Evolutionary conservation across 2,888 invertebrate genomes (phyloP), one percentile per base, ranked within the genome.

Genomic region (Gari tellinella): DNA sequence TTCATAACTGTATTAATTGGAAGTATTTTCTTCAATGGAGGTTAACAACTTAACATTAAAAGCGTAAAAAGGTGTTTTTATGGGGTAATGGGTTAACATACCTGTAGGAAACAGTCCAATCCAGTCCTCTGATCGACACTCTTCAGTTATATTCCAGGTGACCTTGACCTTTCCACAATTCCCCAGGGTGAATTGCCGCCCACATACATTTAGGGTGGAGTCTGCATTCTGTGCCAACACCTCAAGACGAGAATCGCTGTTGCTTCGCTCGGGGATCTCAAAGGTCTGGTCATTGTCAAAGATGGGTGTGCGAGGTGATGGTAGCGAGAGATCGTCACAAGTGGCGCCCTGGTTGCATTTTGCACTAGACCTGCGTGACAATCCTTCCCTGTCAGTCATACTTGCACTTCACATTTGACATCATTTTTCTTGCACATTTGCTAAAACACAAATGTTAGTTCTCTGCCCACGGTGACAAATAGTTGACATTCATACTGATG

Each of bases 51-150:
- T n/a, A n/a, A n/a, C n/a, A n/a, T n/a, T n/a, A n/a, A n/a, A n/a
- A n/a, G n/a, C n/a, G n/a, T n/a, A n/a, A n/a, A n/a, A n/a, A n/a
- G n/a, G n/a, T n/a, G n/a, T n/a, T n/a, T n/a, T n/a, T n/a, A n/a
- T n/a, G n/a, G n/a, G n/a, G n/a, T 40, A 14, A n/a, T n/a, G n/a
- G n/a, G n/a, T n/a, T n/a, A 10, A 51, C 80, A 75, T 80, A 92
- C 92, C 92, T 78, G 86, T 81, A 51, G 86, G 86, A 82, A 90
- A 92, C 19, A 92, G 86, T 15, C 92, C 92, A 65, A 92, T 92
- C 92, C 92, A 92, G 81, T 92, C 92, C 51, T 88, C 86, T 14
- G 89, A 87, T 17, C 88, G 88, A 8, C 89, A 89, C 61, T 90
- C 90, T 57, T 92, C 92, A 46, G 86, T 87, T 25, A 92, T 90